These are phyloP conservation scores for Upupa epops DNA, from an alignment of 2,113 vertebrate genomes.

Conservation along the genomic window DNA sequence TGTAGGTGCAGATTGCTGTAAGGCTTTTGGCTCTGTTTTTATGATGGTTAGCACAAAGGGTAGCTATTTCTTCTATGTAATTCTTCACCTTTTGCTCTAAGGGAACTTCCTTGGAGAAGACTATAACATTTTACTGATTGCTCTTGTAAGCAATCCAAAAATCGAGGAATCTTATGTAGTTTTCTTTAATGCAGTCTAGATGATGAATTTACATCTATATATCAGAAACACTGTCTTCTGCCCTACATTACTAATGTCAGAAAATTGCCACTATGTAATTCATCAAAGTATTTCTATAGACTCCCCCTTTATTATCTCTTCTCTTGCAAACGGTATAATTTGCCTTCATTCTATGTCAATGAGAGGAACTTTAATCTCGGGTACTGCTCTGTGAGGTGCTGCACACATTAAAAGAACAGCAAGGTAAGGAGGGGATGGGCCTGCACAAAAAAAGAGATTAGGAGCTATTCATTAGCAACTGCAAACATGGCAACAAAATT, in stretches of 20 bases:
- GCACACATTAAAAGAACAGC: slow-evolving; percentile 51
- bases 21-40: slow-evolving; percentile 32
- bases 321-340: slow-evolving; percentile 74
- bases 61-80: slow-evolving; percentile 53
- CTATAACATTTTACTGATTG: slow-evolving; percentile 35
- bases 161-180: slow-evolving; percentile 74
- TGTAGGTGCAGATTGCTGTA: background rate
- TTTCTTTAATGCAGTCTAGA: slow-evolving; percentile 75
- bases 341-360: slow-evolving; percentile 69
- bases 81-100: slow-evolving; percentile 41
- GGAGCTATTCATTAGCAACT: slow-evolving; percentile 34
- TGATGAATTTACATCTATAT: slow-evolving; percentile 82
- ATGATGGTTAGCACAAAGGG: slow-evolving; percentile 25
- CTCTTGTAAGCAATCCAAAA: slow-evolving; percentile 66
- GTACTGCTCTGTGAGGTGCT: slow-evolving; percentile 24
- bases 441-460: slow-evolving; percentile 24
- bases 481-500: slow-evolving; percentile 27
- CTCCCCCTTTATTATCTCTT: slow-evolving; percentile 76
- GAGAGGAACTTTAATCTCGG: slow-evolving; percentile 76
- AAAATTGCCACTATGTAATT: slow-evolving; percentile 81
- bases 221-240: slow-evolving; percentile 79
- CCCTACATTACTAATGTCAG: slow-evolving; percentile 79
- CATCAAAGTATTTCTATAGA: slow-evolving; percentile 81
- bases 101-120: slow-evolving; percentile 48
- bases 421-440: background rate